These are phyloP conservation scores for Camarhynchus parvulus DNA, from an alignment of 2,113 vertebrate species.

Conservation along the genomic window DNA sequence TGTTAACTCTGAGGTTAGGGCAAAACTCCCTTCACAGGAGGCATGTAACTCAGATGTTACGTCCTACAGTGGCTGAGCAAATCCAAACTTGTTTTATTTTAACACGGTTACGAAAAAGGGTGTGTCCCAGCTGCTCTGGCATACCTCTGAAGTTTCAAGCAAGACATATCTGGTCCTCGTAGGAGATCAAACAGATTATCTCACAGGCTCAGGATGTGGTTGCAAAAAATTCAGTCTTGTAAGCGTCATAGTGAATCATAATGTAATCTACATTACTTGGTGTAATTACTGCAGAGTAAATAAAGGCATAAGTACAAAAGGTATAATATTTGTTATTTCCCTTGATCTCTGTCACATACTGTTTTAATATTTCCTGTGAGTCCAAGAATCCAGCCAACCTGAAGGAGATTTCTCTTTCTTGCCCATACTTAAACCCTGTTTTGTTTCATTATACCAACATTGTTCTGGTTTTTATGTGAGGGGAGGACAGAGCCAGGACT, in stretches of 20 bases:
- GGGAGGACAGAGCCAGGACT: background rate
- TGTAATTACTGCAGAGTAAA: conserved; percentile 58
- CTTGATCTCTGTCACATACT: background rate
- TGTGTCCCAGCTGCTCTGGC: background rate
- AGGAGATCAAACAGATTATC: conserved; percentile 48
- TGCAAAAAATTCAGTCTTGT: conserved; percentile 38
- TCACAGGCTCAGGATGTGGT: conserved; percentile 43
- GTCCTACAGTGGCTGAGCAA: conserved; percentile 51
- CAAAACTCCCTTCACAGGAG: background rate
- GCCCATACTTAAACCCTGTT: background rate
- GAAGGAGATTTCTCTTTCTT: background rate
- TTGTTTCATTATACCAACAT: conserved; percentile 11
- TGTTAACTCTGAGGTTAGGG: conserved; percentile 9
- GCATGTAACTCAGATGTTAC: conserved; percentile 44
- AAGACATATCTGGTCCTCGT: conserved; percentile 27
- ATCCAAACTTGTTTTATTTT: conserved; percentile 66
- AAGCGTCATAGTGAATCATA: conserved; percentile 52
- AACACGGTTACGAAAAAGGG: conserved; percentile 26
- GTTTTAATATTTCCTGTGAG: background rate
- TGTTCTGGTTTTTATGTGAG: background rate
- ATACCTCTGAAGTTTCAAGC: conserved; percentile 43
- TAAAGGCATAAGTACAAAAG: conserved; percentile 49
- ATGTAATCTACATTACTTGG: conserved; percentile 16
- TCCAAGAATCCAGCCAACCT: background rate
- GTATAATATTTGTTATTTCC: conserved; percentile 22